Conservation (phyloP, 2,888 invertebrate species). For the Pantelozetes paolii region DNA sequence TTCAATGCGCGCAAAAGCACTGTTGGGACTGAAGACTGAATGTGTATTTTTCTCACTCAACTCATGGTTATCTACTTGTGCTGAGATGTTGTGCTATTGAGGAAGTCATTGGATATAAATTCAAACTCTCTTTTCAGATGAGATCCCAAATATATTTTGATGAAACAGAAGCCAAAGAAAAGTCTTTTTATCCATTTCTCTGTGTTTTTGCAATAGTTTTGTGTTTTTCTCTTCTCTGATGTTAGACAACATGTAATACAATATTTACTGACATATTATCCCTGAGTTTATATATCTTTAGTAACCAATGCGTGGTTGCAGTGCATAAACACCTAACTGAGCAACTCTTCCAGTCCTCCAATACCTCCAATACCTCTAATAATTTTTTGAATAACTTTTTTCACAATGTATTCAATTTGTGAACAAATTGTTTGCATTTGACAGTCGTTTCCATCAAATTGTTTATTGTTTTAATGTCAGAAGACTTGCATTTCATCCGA, state of each 20-base stretch:
- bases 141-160: not conserved
- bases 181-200: not conserved
- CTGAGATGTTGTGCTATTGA: not conserved
- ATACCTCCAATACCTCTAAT: not conserved
- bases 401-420: not conserved
- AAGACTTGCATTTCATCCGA: conserved; percentile 10
- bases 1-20: conserved; percentile 10
- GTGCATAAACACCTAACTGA: conserved; percentile 14
- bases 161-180: not conserved
- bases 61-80: not conserved
- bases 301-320: not conserved
- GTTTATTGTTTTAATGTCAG: not conserved
- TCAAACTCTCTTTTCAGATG: not conserved
- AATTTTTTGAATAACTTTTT: not conserved
- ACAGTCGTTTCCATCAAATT: not conserved
- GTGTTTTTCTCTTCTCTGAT: not conserved
- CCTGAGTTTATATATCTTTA: not conserved
- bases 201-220: not conserved
- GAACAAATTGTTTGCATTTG: not conserved
- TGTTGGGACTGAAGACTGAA: not conserved
- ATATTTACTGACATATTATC: conserved; percentile 9
- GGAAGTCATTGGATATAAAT: not conserved
- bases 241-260: conserved; percentile 10
- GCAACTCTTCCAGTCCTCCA: conserved; percentile 11
- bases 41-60: not conserved